Conservation (phyloP, 2,888 invertebrate genomes). For the Cheilosia grossa region DNA sequence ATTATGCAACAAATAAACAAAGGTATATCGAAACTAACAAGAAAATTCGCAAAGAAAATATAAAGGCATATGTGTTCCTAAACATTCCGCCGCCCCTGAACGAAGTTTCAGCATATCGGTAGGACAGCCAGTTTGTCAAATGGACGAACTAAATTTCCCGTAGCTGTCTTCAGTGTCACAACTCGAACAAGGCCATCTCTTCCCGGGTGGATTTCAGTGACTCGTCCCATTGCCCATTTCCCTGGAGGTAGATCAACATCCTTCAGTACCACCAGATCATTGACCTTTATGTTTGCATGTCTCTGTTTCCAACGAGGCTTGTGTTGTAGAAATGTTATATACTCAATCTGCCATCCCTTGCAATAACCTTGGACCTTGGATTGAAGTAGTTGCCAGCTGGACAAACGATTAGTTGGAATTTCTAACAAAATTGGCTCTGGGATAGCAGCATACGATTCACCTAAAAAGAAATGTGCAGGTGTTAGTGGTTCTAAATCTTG, state of each 20-base stretch:
- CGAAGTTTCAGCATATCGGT: neutral
- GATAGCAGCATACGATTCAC: too few relatives aligned
- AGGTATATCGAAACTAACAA: too few relatives aligned
- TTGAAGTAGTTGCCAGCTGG: too few relatives aligned
- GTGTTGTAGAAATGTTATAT: neutral
- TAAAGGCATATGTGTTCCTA: neutral
- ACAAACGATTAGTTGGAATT: too few relatives aligned
- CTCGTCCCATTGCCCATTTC: slow-evolving; percentile 16
- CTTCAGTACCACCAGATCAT: slow-evolving; percentile 3
- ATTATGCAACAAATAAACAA: too few relatives aligned
- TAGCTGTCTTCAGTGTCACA: neutral
- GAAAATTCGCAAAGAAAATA: too few relatives aligned
- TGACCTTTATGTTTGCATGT: neutral
- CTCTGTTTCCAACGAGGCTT: neutral
- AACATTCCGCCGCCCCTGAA: neutral
- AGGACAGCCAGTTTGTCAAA: neutral
- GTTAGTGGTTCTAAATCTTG: too few relatives aligned
- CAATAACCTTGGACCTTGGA: too few relatives aligned
- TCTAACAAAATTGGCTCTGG: too few relatives aligned
- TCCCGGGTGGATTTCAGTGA: neutral
- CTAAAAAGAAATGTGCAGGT: too few relatives aligned
- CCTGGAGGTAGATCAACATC: slow-evolving; percentile 1
- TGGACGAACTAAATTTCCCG: neutral
- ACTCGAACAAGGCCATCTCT: slow-evolving; percentile 2
- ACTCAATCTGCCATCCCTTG: neutral